Base-by-base conservation (phyloP, 2,113 vertebrate genomes). In the Nycticebus coucang region DNA sequence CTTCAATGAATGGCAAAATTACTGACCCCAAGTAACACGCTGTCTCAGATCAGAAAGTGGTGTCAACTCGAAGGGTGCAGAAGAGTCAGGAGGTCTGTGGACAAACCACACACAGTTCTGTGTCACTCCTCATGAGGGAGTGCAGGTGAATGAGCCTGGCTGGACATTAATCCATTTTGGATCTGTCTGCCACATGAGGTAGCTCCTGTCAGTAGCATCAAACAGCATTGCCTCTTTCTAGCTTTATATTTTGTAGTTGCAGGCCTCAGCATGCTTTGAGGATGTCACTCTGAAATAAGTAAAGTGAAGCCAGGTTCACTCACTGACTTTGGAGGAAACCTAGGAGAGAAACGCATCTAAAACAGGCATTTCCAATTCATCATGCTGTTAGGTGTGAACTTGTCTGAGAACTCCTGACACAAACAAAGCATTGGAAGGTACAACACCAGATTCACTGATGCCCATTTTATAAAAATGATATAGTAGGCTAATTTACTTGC, bases 31-130 rank as follows among this genome's bases (percentile, higher is more conserved):
- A 97, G 8, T 17, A 93, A 41, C 8, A 96, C 66, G 57, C 64
- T 84, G 79, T 96, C 93, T 96, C 92, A 91, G 89, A 97, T 97
- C 96, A 98, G 95, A 98, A 95, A 94, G 66, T 28, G n/a, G 19
- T 79, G 87, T 93, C 93, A 96, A 93, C 77, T 94, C 77, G 92
- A 74, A 94, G 57, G 94, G 37, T 77, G 37, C 30, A 88, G 68
- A 93, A 69, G 84, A 96, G 91, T 80, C 90, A 95, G 93, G 84
- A 97, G 94, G 95, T 95, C 93, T 84, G 74, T 19, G 69, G 93
- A 94, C 89, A 94, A 95, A 96, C 87, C 75, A 85, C 19, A 53
- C 18, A 5, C 87, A 57, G 72, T 87, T 81, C 94, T 97, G 87
- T 37, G 95, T 50, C 89, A 87, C 55, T 55, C 53, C 68, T 93